Evolutionary conservation across 1,140 invertebrate species (phyloP).

Genomic region (Nephila pilipes): DNA sequence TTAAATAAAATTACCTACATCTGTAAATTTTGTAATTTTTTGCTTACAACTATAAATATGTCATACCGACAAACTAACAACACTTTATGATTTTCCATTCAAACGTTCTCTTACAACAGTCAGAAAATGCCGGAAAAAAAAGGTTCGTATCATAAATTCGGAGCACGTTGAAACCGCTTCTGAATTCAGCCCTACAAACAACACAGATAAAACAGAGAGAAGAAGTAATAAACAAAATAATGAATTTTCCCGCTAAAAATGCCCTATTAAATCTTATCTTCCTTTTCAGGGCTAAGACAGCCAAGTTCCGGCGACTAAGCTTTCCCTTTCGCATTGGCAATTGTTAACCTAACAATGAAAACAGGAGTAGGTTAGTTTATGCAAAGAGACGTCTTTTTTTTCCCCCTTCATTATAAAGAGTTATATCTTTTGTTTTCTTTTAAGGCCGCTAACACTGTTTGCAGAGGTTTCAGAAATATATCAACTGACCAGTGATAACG

Average conservation of each 20-base stretch:
- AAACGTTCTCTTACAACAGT: neutral
- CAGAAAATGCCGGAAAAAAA: neutral
- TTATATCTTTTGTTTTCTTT: conserved; percentile 29
- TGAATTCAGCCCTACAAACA: neutral
- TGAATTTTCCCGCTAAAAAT: conserved; percentile 19
- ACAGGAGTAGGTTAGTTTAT: conserved; percentile 49
- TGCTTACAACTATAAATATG: too few species aligned
- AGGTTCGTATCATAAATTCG: neutral
- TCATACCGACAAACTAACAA: too few species aligned
- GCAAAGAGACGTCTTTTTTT: neutral
- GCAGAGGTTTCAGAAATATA: neutral
- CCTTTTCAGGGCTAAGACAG: conserved; percentile 12
- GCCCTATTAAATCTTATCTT: conserved; percentile 33
- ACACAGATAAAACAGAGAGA: neutral
- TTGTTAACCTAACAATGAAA: conserved; percentile 7
- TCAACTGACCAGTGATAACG: neutral
- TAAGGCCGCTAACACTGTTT: neutral
- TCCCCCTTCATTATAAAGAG: neutral
- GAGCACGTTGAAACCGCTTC: neutral
- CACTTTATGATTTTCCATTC: neutral
- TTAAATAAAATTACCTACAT: too few species aligned
- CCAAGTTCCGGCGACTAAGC: neutral
- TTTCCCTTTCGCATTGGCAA: neutral
- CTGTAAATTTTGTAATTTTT: too few species aligned
- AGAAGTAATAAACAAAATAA: neutral